Conservation (phyloP, 2,888 invertebrate genomes). For the Melolontha melolontha region DNA sequence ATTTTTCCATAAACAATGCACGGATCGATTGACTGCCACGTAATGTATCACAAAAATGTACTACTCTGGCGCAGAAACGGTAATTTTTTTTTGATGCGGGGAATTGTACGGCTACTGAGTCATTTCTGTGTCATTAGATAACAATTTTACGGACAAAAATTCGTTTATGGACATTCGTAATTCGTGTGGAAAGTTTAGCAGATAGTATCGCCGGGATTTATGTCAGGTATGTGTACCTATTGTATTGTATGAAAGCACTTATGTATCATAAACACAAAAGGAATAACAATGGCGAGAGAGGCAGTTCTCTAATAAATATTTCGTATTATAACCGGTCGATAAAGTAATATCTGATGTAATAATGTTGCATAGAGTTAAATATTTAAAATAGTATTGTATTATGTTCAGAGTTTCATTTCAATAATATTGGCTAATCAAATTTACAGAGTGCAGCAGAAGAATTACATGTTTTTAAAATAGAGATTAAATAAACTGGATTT, state of each 20-base stretch:
- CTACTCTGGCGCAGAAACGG: conserved; percentile 6
- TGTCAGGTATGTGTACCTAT: conserved; percentile 26
- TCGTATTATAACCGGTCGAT: conserved; percentile 6
- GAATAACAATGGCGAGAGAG: conserved; percentile 14
- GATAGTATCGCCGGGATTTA: conserved; percentile 18
- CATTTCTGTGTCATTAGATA: conserved; percentile 29
- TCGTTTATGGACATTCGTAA: conserved; percentile 14
- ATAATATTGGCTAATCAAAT: too few relatives aligned
- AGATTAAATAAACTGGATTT: too few relatives aligned
- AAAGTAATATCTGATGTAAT: too few relatives aligned
- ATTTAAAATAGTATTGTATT: too few relatives aligned
- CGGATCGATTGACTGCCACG: conserved; percentile 9
- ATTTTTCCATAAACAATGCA: conserved; percentile 31
- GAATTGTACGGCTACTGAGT: conserved; percentile 14
- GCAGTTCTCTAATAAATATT: conserved; percentile 21
- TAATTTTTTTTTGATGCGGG: background rate
- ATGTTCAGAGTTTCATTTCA: too few relatives aligned
- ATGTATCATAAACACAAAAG: conserved; percentile 2
- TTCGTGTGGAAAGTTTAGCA: conserved; percentile 13
- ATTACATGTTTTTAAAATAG: too few relatives aligned
- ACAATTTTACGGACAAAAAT: conserved; percentile 31
- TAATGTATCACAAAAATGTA: conserved; percentile 19
- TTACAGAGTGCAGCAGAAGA: too few relatives aligned
- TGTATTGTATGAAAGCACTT: conserved; percentile 23
- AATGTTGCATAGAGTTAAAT: too few relatives aligned